Evolutionary conservation across 2,113 vertebrate species (phyloP).

Genomic region (Eurypyga helias): DNA sequence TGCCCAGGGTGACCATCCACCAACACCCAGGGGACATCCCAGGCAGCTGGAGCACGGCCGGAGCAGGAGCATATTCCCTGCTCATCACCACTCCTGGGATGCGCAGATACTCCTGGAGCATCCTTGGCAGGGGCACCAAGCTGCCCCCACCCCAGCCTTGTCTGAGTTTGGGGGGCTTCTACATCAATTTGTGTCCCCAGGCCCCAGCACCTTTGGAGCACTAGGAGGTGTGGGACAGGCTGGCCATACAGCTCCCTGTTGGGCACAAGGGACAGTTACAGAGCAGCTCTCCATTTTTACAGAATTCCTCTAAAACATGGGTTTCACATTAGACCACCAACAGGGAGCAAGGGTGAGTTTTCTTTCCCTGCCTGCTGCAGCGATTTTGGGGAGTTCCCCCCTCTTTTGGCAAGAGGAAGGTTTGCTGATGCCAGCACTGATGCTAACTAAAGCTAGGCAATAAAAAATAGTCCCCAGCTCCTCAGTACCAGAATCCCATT

Average conservation of each 20-base stretch:
- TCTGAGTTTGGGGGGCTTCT: neutral
- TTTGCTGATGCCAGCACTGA: neutral
- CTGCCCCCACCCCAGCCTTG: neutral
- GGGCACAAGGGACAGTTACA: neutral
- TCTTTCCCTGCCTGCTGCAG: neutral
- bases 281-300: neutral
- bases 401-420: neutral
- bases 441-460: neutral
- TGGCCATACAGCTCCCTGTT: fast-evolving
- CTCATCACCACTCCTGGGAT: neutral
- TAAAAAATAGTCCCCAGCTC: neutral
- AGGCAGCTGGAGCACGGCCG: fast-evolving
- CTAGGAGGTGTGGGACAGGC: neutral
- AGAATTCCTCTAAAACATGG: neutral
- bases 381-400: neutral
- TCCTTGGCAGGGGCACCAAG: neutral
- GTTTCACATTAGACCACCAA: constrained; percentile 23
- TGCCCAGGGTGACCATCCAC: neutral
- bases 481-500: neutral
- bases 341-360: neutral
- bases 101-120: neutral
- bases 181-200: neutral
- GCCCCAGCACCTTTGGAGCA: neutral
- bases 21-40: neutral
- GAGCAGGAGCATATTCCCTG: neutral